Percentiles rank a stretch among this genome's conserved stretches.
These are phyloP conservation scores for Brassicogethes aeneus DNA, from an alignment of 2,888 invertebrate genomes.

Conservation along the genomic window DNA sequence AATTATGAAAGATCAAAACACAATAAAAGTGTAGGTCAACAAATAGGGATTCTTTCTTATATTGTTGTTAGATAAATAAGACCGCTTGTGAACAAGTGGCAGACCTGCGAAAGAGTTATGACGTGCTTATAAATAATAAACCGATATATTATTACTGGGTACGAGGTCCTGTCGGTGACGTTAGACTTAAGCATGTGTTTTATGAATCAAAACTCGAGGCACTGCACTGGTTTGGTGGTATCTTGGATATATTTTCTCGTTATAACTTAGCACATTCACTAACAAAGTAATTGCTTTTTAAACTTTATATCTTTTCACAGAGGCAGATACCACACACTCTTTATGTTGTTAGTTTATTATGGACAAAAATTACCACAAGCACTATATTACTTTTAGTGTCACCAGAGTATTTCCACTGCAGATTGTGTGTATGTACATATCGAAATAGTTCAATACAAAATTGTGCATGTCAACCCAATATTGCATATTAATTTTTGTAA, in stretches of 20 bases:
- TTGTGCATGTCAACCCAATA: no score
- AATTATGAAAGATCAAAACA: no score
- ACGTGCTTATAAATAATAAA: slow-evolving; percentile 39
- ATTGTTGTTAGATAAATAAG: slow-evolving; percentile 16
- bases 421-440: no score
- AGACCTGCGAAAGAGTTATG: slow-evolving; percentile 38
- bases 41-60: no score
- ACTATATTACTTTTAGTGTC: no score
- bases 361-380: no score
- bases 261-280: slow-evolving; percentile 10
- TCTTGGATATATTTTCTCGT: slow-evolving; percentile 16
- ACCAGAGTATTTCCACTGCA: no score
- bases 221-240: slow-evolving; percentile 9
- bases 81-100: slow-evolving; percentile 24
- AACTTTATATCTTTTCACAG: slow-evolving; percentile 12
- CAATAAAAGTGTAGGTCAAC: no score
- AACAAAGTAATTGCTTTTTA: slow-evolving; percentile 17
- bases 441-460: no score
- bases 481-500: no score
- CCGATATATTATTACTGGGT: slow-evolving; percentile 36
- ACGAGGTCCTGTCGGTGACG: slow-evolving; percentile 24
- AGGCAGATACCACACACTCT: no score
- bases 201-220: slow-evolving; percentile 27
- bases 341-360: no score
- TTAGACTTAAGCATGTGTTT: slow-evolving; percentile 28